Evolutionary conservation across 1,140 invertebrate genomes (phyloP).

Genomic region (Lanistes nyassanus): DNA sequence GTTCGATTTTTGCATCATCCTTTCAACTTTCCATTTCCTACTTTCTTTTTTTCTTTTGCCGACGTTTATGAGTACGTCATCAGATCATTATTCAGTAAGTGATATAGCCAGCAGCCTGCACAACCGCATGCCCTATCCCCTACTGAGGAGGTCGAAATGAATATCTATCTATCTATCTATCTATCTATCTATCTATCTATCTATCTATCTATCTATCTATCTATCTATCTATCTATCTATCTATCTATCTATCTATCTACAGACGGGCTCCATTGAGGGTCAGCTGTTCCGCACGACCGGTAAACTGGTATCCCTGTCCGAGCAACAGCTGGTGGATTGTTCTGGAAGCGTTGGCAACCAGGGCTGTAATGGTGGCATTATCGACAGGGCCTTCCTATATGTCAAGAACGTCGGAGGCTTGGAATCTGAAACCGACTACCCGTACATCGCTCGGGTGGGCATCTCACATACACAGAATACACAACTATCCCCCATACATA

Average conservation of each 20-base stretch:
- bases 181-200: neutral
- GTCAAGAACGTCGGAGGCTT: conserved; percentile 88
- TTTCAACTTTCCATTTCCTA: too few relatives aligned
- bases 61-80: too few relatives aligned
- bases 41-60: too few relatives aligned
- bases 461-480: too few relatives aligned
- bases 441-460: conserved; percentile 44
- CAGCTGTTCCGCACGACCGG: conserved; percentile 89
- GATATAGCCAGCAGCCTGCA: too few relatives aligned
- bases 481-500: too few relatives aligned
- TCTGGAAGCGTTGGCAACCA: conserved; percentile 83
- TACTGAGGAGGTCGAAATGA: neutral
- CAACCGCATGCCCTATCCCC: too few relatives aligned
- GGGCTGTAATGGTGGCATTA: conserved; percentile 94
- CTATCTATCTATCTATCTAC: neutral
- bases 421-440: conserved; percentile 84
- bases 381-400: conserved; percentile 90
- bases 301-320: conserved; percentile 87
- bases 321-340: conserved; percentile 97
- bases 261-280: conserved; percentile 92
- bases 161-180: neutral
- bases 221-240: conserved; percentile 1
- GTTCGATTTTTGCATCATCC: too few relatives aligned
- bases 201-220: neutral
- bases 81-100: too few relatives aligned